These are phyloP conservation scores for Amphipoea oculea DNA, from an alignment of 2,888 invertebrate species.

Conservation along the genomic window DNA sequence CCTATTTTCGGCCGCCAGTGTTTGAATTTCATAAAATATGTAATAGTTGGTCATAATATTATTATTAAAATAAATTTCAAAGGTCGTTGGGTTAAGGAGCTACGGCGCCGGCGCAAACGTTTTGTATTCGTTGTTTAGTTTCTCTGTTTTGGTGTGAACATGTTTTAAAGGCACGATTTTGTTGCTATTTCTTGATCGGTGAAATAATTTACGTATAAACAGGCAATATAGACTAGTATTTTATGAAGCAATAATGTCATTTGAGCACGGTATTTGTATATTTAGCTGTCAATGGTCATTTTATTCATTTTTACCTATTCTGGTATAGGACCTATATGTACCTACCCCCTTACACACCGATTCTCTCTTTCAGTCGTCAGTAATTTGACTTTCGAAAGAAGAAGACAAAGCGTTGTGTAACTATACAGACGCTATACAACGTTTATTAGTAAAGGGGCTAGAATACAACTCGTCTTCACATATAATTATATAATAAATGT, in stretches of 20 bases:
- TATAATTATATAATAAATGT: too few species aligned
- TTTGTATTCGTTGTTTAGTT: conserved; percentile 32
- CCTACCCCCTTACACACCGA: too few species aligned
- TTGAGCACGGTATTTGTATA: background rate
- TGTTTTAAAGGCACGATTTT: conserved; percentile 42
- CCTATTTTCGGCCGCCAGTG: conserved; percentile 52
- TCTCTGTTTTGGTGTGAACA: conserved; percentile 31
- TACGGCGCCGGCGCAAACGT: conserved; percentile 32
- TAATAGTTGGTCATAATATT: conserved; percentile 49
- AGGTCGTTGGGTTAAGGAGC: conserved; percentile 56
- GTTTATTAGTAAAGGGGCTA: too few species aligned
- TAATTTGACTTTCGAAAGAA: too few species aligned
- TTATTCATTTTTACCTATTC: background rate
- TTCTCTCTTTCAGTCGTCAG: too few species aligned
- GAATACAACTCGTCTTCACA: too few species aligned
- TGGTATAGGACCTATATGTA: too few species aligned
- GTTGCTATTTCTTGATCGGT: conserved; percentile 13
- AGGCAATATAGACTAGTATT: background rate
- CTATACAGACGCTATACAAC: too few species aligned
- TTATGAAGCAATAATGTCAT: background rate
- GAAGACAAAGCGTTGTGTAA: too few species aligned
- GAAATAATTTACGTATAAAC: background rate
- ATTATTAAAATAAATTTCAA: conserved; percentile 55
- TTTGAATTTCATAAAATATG: conserved; percentile 53
- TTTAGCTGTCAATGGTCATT: background rate